These are phyloP conservation scores for Rhineura floridana DNA, from an alignment of 2,113 vertebrate genomes.

Conservation along the genomic window DNA sequence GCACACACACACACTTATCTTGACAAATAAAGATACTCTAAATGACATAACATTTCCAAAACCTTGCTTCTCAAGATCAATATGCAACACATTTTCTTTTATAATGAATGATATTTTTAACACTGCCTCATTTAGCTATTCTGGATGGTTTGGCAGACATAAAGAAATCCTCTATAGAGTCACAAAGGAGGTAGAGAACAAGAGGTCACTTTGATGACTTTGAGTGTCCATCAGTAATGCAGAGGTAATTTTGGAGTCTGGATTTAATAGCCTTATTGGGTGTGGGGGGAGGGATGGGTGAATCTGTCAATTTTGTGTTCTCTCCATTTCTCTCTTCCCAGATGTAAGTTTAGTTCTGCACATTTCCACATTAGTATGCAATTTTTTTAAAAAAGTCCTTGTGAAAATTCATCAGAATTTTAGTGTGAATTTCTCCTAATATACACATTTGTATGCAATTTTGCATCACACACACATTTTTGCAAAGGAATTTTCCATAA, in stretches of 20 bases:
- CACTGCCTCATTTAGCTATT: background rate
- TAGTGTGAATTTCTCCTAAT: too few species aligned
- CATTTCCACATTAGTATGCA: too few species aligned
- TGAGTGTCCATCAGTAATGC: background rate
- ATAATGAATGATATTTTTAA: background rate
- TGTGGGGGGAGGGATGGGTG: background rate
- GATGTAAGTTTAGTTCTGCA: too few species aligned
- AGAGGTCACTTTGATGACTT: background rate
- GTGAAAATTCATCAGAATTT: too few species aligned
- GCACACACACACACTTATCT: background rate
- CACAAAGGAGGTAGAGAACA: background rate
- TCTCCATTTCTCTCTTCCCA: too few species aligned
- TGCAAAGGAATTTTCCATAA: too few species aligned
- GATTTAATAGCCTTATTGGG: background rate
- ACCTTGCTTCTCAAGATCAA: conserved; percentile 1
- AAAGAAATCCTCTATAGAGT: background rate
- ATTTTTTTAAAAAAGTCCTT: too few species aligned
- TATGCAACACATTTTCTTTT: background rate
- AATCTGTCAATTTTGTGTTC: too few species aligned
- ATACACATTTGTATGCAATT: too few species aligned
- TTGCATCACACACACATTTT: too few species aligned
- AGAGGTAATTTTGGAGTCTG: background rate
- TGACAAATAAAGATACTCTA: background rate
- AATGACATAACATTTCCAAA: background rate
- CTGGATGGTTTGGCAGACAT: conserved; percentile 1